Evolutionary conservation across 2,113 vertebrate genomes (phyloP).

Genomic region (Caracal caracal): DNA sequence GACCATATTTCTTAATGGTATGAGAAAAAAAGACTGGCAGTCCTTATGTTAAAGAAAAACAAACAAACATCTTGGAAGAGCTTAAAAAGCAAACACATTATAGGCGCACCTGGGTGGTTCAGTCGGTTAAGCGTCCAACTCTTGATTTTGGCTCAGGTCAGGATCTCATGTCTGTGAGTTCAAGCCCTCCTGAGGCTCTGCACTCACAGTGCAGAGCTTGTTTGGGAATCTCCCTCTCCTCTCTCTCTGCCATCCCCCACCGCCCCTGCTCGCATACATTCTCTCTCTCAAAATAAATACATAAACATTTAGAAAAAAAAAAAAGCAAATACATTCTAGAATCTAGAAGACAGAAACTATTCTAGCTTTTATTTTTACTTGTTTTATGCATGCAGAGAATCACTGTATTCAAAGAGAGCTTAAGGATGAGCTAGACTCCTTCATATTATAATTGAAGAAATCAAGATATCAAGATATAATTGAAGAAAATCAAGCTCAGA

Average conservation of each 20-base stretch:
- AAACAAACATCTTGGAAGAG: background rate
- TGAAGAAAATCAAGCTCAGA: background rate
- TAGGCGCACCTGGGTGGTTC: background rate
- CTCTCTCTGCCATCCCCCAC: no score
- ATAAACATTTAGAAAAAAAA: no score
- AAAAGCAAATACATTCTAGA: background rate
- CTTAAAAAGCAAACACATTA: background rate
- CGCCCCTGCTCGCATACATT: no score
- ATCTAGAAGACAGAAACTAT: background rate
- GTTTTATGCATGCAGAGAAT: background rate
- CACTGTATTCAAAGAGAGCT: background rate
- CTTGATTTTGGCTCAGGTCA: no score
- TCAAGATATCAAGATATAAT: background rate
- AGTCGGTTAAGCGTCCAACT: no score
- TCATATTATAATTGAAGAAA: background rate
- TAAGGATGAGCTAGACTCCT: background rate
- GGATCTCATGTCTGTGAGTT: no score
- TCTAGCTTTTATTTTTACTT: constrained; percentile 47
- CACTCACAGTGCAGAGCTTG: no score
- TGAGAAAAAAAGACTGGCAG: background rate
- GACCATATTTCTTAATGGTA: background rate
- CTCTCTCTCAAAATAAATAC: no score
- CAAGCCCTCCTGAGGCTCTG: no score
- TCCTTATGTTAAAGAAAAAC: background rate
- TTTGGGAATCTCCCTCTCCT: no score